A percentile compares a stretch with the other conserved stretches of the same genome.
phyloP scores from a whole-genome alignment of 2,888 invertebrate species.

The Psylliodes chrysocephalus region DNA sequence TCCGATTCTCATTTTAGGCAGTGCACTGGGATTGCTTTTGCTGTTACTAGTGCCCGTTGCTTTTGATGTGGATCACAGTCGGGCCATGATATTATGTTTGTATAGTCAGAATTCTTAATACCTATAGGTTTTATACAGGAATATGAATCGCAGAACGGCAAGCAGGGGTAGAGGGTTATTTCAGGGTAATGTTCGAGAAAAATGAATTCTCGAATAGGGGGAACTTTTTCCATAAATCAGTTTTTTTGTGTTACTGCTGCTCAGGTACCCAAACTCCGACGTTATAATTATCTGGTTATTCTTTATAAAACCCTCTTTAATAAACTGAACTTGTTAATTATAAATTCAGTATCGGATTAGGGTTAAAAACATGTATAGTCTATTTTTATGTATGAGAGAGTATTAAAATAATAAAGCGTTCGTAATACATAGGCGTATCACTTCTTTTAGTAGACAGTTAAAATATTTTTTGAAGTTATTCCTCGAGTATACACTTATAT shows the following conservation, averaged over 20 bases:
- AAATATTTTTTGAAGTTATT: no score
- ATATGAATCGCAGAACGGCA: constrained; percentile 20
- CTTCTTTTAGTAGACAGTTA: no score
- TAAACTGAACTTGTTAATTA: constrained; percentile 8
- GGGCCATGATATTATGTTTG: constrained; percentile 34
- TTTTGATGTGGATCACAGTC: constrained; percentile 29
- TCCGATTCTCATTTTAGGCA: constrained; percentile 33
- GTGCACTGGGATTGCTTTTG: constrained; percentile 25
- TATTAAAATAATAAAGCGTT: no score
- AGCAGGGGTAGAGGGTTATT: constrained; percentile 10
- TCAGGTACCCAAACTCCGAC: constrained; percentile 21
- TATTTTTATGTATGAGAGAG: no score
- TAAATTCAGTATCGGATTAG: constrained; percentile 4
- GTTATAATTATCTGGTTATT: constrained; percentile 25
- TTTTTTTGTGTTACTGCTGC: constrained; percentile 21
- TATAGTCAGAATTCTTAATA: constrained; percentile 32
- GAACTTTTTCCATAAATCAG: constrained; percentile 24
- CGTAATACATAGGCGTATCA: no score
- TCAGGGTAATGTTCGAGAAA: constrained; percentile 7
- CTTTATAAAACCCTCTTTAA: constrained; percentile 9
- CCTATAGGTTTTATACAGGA: constrained; percentile 30
- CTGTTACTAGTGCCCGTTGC: constrained; percentile 19
- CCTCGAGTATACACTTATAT: no score
- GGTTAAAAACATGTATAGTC: no score
- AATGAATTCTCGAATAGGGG: constrained; percentile 15